Percentiles rank a stretch among this genome's conserved stretches.
Evolutionary conservation across 2,113 vertebrate species (phyloP).

Genomic region (Urocynchramus pylzowi): DNA sequence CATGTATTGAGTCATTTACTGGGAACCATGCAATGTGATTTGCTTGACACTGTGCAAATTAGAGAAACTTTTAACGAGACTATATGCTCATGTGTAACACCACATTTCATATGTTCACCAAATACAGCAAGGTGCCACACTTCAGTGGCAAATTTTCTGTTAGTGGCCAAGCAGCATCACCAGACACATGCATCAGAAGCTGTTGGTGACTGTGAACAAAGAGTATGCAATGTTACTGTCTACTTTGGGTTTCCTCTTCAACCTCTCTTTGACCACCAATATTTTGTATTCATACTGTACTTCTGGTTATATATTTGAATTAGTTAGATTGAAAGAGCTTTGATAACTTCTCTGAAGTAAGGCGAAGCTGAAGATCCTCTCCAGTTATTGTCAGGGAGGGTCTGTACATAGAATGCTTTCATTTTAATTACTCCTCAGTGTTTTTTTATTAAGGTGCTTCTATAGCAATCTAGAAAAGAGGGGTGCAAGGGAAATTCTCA

Average conservation of each 20-base stretch:
- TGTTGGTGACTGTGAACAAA: background rate
- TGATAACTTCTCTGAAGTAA: background rate
- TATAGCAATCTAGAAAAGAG: background rate
- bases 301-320: background rate
- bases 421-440: background rate
- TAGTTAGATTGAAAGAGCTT: background rate
- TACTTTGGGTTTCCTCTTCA: background rate
- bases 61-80: background rate
- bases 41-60: background rate
- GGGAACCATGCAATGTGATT: background rate
- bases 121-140: no score
- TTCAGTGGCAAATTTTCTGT: fast-evolving
- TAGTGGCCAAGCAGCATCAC: no score
- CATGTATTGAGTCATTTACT: background rate
- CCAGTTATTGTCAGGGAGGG: background rate
- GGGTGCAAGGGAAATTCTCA: background rate
- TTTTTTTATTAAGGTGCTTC: background rate
- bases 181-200: background rate
- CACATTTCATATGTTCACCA: background rate
- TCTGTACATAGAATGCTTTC: background rate
- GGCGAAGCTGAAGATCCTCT: background rate
- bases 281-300: background rate
- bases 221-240: background rate
- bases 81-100: background rate
- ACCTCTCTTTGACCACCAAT: background rate